Base-by-base conservation (phyloP, 2,797 vertebrate genomes). In the Diplodus puntazzo region DNA sequence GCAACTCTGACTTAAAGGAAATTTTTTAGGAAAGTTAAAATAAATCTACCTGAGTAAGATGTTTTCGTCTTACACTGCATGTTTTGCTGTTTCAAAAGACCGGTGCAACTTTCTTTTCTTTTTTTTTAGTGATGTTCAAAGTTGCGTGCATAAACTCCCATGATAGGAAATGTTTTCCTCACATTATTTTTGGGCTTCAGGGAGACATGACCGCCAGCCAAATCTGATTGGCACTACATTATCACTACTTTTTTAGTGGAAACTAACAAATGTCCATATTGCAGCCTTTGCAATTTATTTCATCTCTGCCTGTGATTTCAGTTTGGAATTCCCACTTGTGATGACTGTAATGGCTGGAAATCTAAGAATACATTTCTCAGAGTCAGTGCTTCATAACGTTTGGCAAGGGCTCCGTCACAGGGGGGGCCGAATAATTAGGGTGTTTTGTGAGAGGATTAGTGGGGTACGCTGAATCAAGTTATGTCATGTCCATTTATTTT, bases 251-350 rank as follows among this genome's bases (percentile, higher is more conserved):
- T 69, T 52, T 27, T 73, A 75, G 52, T n/a, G 17, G n/a, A 69
- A 84, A 67, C 52, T 54, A 11, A 79, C 62, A 79, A 76, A 60
- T 70, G 30, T 30, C 30, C 57, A 74, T 34, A 50, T 67, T 83
- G 61, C 77, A 66, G 75, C 21, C 39, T 58, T 77, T 83, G 77
- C 54, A 71, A 72, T 65, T 69, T 73, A 74, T 76, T 72, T 85
- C 45, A 62, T 62, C 43, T 49, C 20, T 30, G 49, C 53, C 71
- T 79, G 65, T 69, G 49, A 82, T 89, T 83, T 76, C 25, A 52
- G 50, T 68, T 73, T 69, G 20, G 75, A 81, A 80, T 68, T 82
- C 48, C 77, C 74, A 81, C 50, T 30, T 74, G 85, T 50, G 52
- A 78, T 50, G 53, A 76, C 54, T 66, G 66, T 80, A 74, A 80